phyloP scores from a whole-genome alignment of 1,140 invertebrate species.

The Eupristina koningsbergeri region DNA sequence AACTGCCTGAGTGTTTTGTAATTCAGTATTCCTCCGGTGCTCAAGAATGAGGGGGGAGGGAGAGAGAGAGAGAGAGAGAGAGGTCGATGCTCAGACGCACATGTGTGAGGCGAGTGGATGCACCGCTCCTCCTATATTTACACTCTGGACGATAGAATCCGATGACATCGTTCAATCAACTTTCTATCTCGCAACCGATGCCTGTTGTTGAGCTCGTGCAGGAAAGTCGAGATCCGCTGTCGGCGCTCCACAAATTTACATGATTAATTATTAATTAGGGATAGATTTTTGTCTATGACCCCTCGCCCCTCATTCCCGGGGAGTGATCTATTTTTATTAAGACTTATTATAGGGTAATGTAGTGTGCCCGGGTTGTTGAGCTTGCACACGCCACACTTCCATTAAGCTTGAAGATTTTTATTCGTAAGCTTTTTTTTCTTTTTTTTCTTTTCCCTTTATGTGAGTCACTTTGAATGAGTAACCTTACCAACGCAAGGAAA shows the following conservation, averaged over 20 bases:
- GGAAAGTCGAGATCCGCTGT: too few relatives aligned
- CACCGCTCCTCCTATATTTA: neutral
- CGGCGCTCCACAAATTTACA: neutral
- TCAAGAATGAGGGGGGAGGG: neutral
- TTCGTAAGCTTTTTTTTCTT: neutral
- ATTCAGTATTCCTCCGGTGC: slow-evolving; percentile 31
- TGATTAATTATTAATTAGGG: neutral
- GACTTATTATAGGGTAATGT: slow-evolving; percentile 1
- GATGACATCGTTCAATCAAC: slow-evolving; percentile 48
- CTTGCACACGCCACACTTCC: neutral
- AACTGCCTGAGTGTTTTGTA: slow-evolving; percentile 9
- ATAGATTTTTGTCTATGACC: neutral
- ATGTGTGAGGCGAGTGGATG: neutral
- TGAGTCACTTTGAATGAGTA: too few relatives aligned
- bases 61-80: too few relatives aligned
- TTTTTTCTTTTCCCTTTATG: too few relatives aligned
- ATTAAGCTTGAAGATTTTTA: neutral
- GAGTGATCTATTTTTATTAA: slow-evolving; percentile 10
- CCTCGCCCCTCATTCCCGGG: neutral
- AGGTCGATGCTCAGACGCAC: neutral
- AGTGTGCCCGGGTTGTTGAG: neutral
- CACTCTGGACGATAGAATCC: slow-evolving; percentile 2
- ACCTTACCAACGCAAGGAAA: too few relatives aligned
- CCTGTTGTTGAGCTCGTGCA: neutral
- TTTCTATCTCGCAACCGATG: slow-evolving; percentile 41